Conservation (phyloP, 2,113 vertebrate species). For the Hiodon alosoides region DNA sequence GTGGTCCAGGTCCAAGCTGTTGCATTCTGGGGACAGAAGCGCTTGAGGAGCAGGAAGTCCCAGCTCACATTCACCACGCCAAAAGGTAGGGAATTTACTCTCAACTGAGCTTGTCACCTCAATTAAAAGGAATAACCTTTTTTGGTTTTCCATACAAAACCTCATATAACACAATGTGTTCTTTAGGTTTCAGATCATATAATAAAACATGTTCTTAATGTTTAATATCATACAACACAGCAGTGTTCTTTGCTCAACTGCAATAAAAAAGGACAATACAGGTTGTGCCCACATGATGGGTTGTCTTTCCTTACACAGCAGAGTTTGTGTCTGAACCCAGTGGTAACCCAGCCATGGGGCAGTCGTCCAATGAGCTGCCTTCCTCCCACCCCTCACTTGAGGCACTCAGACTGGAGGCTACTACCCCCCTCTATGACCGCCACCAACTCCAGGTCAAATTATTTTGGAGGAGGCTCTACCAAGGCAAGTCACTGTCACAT, state of each 20-base stretch:
- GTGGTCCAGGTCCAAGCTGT: conserved; percentile 53
- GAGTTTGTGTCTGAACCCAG: conserved; percentile 29
- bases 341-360: conserved; percentile 34
- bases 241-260: too few relatives aligned
- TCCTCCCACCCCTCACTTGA: conserved; percentile 38
- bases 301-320: conserved; percentile 14
- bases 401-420: conserved; percentile 60
- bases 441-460: conserved; percentile 70
- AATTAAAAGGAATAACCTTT: background rate
- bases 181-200: too few relatives aligned
- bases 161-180: too few relatives aligned
- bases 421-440: conserved; percentile 64
- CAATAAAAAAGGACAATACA: too few relatives aligned
- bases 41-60: conserved; percentile 54
- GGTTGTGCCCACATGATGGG: too few relatives aligned
- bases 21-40: conserved; percentile 64
- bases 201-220: too few relatives aligned
- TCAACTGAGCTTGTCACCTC: background rate
- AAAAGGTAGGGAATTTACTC: conserved; percentile 19
- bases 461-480: conserved; percentile 62
- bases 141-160: too few relatives aligned
- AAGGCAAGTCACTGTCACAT: conserved; percentile 42
- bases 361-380: conserved; percentile 64
- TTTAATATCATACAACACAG: too few relatives aligned
- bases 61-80: conserved; percentile 48